phyloP scores from a whole-genome alignment of 2,113 vertebrate species.

The Oenanthe melanoleuca region DNA sequence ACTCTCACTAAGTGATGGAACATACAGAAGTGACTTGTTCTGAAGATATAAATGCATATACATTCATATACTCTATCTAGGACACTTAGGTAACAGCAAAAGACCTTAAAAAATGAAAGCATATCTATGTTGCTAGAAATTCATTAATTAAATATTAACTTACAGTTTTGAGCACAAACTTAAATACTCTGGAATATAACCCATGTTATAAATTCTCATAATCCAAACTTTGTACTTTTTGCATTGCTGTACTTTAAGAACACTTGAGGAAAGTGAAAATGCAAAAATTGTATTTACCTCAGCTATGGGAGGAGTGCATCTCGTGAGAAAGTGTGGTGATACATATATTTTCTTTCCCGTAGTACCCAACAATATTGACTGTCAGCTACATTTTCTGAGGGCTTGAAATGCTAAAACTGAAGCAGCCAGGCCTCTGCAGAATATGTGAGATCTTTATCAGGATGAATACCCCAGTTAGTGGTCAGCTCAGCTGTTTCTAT shows the following conservation, averaged over 20 bases:
- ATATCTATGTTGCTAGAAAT: not conserved
- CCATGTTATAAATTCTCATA: not conserved
- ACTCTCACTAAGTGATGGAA: not conserved
- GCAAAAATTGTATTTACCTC: not conserved
- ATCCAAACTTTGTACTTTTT: not conserved
- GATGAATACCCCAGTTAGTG: not conserved
- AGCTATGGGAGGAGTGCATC: not conserved
- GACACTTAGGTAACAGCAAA: not conserved
- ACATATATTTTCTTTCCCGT: not conserved
- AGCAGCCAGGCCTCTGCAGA: not conserved
- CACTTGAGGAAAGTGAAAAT: not conserved
- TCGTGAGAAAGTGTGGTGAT: not conserved
- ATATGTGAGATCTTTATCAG: not conserved
- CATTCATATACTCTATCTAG: not conserved
- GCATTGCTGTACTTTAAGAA: not conserved
- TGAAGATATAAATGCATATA: not conserved
- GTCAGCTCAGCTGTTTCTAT: constrained; percentile 32
- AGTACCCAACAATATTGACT: not conserved
- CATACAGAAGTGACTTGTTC: not conserved
- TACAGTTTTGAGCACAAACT: not conserved
- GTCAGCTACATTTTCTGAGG: not conserved
- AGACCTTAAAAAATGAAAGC: not conserved
- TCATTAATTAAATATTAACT: not conserved
- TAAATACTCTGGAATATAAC: not conserved
- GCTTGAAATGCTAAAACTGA: not conserved